phyloP scores from a whole-genome alignment of 2,888 invertebrate species.

The Spatulosminthurus flaviceps region DNA sequence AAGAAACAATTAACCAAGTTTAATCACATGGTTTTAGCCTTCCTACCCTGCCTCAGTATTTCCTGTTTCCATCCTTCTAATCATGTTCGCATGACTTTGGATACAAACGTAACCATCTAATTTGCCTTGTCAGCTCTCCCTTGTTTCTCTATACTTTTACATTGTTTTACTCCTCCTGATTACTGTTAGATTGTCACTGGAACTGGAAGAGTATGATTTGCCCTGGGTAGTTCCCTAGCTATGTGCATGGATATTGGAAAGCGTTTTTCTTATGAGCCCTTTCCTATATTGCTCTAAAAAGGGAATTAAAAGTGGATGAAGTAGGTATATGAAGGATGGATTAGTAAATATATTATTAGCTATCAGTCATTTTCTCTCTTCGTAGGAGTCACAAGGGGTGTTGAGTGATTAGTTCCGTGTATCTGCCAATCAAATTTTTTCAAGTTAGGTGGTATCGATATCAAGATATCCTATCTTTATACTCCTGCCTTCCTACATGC shows the following conservation, averaged over 20 bases:
- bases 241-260: too few species aligned
- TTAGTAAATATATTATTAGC: slow-evolving; percentile 10
- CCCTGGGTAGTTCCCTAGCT: too few species aligned
- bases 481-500: neutral
- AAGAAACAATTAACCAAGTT: slow-evolving; percentile 51
- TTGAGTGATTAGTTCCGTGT: slow-evolving; percentile 43
- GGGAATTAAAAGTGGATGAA: slow-evolving; percentile 5
- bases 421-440: slow-evolving; percentile 35
- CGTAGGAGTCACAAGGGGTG: slow-evolving; percentile 21
- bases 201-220: too few species aligned
- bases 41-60: slow-evolving; percentile 46
- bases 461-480: slow-evolving; percentile 3
- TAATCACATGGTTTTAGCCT: slow-evolving; percentile 48
- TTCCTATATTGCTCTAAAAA: too few species aligned
- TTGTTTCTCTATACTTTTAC: neutral
- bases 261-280: too few species aligned
- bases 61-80: slow-evolving; percentile 46
- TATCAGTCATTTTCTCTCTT: slow-evolving; percentile 39
- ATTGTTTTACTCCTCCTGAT: slow-evolving; percentile 1
- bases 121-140: slow-evolving; percentile 36
- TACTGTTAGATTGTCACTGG: too few species aligned
- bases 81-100: slow-evolving; percentile 15
- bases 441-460: neutral
- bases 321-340: neutral
- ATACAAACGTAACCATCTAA: slow-evolving; percentile 29